Conservation (phyloP, 53 echinoderm and acorn worm genomes). For the Temnopleurus reevesii region DNA sequence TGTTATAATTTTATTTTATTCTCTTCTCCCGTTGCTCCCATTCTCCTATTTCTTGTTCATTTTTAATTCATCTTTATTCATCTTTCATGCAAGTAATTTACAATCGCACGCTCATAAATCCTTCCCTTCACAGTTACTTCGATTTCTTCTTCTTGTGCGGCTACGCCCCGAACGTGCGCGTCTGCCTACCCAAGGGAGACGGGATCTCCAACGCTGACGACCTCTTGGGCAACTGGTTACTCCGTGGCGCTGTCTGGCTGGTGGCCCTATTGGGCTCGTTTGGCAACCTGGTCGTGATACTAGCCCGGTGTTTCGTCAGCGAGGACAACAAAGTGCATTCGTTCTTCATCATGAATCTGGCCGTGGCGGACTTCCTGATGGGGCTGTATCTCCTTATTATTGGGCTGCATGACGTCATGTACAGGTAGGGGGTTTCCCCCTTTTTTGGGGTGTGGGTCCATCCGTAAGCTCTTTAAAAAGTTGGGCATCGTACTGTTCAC, state of each 20-base stretch:
- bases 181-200: conserved; percentile 81
- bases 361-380: conserved; percentile 94
- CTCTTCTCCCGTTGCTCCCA: background rate
- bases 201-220: conserved; percentile 86
- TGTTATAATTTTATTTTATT: too few species aligned
- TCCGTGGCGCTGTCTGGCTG: conserved; percentile 90
- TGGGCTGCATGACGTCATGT: conserved; percentile 88
- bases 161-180: conserved; percentile 86
- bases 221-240: conserved; percentile 76
- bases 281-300: conserved; percentile 85
- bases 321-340: conserved; percentile 94
- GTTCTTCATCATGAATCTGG: conserved; percentile 97
- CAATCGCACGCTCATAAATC: too few species aligned
- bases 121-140: conserved; percentile 70
- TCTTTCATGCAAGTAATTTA: background rate
- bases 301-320: conserved; percentile 82
- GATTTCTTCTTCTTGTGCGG: conserved; percentile 96
- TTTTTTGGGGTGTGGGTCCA: too few species aligned
- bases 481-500: too few species aligned
- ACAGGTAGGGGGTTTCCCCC: background rate
- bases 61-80: background rate
- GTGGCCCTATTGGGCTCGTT: conserved; percentile 85
- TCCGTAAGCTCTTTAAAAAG: too few species aligned
- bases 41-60: background rate
- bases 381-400: conserved; percentile 90